Conservation (phyloP, 2,113 vertebrate genomes). For the Myrmecobius fasciatus region DNA sequence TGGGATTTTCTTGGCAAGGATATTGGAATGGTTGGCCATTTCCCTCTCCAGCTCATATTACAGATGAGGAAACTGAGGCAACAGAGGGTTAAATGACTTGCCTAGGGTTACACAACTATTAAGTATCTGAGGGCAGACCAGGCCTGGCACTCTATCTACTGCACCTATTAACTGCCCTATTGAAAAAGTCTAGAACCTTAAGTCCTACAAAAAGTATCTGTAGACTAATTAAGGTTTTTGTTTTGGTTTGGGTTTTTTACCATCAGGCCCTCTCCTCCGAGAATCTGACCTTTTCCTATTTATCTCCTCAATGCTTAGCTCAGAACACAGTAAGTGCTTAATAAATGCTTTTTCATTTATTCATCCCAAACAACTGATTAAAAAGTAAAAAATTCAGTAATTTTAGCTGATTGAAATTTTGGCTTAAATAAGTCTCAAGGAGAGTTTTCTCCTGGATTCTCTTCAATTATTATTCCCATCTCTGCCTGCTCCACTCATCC, state of each 20-base stretch:
- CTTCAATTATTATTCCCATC: too few species aligned
- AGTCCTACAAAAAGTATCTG: not conserved
- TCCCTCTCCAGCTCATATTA: not conserved
- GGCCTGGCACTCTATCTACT: not conserved
- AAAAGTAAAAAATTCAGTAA: too few species aligned
- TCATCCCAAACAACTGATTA: not conserved
- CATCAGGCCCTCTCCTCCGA: not conserved
- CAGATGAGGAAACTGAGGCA: not conserved
- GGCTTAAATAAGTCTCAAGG: too few species aligned
- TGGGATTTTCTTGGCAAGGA: not conserved
- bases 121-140: not conserved
- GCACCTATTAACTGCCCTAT: not conserved
- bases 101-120: too few species aligned
- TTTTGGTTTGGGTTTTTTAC: not conserved
- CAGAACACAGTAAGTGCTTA: not conserved
- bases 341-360: not conserved
- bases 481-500: too few species aligned
- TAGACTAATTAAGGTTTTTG: not conserved
- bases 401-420: too few species aligned
- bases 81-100: too few species aligned
- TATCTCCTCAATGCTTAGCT: not conserved
- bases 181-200: not conserved
- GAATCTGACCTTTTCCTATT: not conserved
- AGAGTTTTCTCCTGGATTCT: too few species aligned
- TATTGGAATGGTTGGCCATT: not conserved